Evolutionary conservation across 2,113 vertebrate species (phyloP).

Genomic region (Thinocorus orbignyianus): DNA sequence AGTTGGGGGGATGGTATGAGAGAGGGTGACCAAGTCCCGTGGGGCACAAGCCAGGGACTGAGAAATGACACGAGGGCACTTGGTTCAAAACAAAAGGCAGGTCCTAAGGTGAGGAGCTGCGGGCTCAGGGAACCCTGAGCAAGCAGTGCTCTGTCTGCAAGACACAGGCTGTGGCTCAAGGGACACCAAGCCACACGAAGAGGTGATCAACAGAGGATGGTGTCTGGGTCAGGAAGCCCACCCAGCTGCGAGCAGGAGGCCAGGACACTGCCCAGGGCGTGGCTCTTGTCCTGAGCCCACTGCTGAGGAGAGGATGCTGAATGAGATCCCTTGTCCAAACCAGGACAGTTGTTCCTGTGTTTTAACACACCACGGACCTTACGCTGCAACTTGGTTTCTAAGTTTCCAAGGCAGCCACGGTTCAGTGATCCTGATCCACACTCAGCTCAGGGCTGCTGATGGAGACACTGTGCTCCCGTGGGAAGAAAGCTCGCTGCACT

Average conservation of each 20-base stretch:
- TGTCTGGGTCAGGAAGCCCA: background rate
- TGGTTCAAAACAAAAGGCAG: background rate
- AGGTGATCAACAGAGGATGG: background rate
- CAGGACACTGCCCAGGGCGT: background rate
- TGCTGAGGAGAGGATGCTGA: background rate
- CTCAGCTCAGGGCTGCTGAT: background rate
- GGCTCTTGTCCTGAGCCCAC: background rate
- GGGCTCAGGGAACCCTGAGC: background rate
- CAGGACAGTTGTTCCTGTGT: background rate
- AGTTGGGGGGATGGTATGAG: fast-evolving
- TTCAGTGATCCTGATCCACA: background rate
- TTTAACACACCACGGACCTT: background rate
- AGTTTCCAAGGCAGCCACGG: background rate
- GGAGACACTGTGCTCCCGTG: background rate
- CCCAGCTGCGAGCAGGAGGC: background rate
- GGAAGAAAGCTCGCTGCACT: background rate
- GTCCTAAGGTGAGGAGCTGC: background rate
- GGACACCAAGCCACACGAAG: background rate
- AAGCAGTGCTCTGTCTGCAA: background rate
- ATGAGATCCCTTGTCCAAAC: background rate
- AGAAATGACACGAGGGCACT: background rate
- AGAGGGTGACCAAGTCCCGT: background rate
- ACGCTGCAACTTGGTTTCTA: background rate
- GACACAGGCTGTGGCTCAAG: background rate
- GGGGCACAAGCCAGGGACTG: background rate